Conservation (phyloP, 2,113 vertebrate genomes). For the Salvelinus fontinalis region DNA sequence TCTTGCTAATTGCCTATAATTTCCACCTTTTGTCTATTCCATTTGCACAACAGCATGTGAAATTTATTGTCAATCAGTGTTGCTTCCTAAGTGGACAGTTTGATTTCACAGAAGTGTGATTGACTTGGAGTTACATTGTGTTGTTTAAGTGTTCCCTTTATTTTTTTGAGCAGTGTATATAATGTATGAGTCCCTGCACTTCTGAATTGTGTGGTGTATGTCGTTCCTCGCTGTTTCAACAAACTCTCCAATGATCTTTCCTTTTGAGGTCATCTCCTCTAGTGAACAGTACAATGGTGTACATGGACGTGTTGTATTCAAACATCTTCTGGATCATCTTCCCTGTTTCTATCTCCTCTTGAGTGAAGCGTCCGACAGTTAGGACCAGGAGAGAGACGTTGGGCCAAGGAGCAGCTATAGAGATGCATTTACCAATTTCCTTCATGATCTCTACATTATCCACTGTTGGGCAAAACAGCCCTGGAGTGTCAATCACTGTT, state of each 20-base stretch:
- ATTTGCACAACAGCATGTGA: too few species aligned
- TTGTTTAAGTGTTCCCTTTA: too few species aligned
- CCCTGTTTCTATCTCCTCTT: constrained; percentile 22
- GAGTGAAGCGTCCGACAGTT: constrained; percentile 17
- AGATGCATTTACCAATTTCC: constrained; percentile 5
- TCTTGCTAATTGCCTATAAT: too few species aligned
- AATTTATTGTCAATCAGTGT: too few species aligned
- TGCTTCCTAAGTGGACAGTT: too few species aligned
- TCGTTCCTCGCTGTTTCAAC: too few species aligned
- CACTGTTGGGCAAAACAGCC: not conserved
- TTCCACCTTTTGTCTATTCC: too few species aligned
- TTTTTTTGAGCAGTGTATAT: too few species aligned
- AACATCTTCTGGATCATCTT: constrained; percentile 22
- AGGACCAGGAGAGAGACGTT: constrained; percentile 40
- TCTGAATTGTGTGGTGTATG: constrained; percentile 6
- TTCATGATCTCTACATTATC: not conserved
- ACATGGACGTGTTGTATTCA: not conserved
- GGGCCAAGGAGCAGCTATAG: constrained; percentile 26
- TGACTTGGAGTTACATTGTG: too few species aligned
- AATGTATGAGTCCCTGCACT: constrained; percentile 11
- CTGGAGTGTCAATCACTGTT: constrained; percentile 19
- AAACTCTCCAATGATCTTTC: too few species aligned
- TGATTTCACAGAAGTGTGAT: too few species aligned
- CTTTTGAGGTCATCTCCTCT: constrained; percentile 7
- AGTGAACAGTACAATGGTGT: constrained; percentile 34